A percentile compares a stretch with the other conserved stretches of the same genome.
Evolutionary conservation across 2,888 invertebrate genomes (phyloP).

Genomic region (Conomelus anceps): DNA sequence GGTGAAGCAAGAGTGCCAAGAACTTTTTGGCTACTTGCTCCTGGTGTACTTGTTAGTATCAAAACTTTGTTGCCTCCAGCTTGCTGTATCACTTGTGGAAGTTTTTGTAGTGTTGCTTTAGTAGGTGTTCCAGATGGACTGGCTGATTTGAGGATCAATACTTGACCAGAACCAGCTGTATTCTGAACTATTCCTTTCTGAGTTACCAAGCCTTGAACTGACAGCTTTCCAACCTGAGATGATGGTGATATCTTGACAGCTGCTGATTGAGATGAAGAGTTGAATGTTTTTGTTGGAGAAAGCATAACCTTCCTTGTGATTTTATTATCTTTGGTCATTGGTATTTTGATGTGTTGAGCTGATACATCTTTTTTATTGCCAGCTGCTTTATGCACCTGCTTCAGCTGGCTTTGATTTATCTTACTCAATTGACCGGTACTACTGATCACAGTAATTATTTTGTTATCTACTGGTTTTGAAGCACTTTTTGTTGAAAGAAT

Average conservation of each 20-base stretch:
- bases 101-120: slow-evolving; percentile 16
- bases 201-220: not conserved
- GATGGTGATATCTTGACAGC: not conserved
- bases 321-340: not conserved
- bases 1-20: slow-evolving; percentile 19
- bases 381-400: not conserved
- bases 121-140: slow-evolving; percentile 3
- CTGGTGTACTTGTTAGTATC: slow-evolving; percentile 23
- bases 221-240: not conserved
- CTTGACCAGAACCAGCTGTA: slow-evolving; percentile 19
- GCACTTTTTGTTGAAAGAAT: not conserved
- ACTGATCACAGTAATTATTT: not conserved
- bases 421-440: not conserved
- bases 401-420: not conserved
- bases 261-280: not conserved
- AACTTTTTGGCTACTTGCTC: slow-evolving; percentile 20
- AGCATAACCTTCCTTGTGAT: not conserved
- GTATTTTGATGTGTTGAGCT: not conserved
- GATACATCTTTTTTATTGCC: not conserved
- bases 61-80: slow-evolving; percentile 17
- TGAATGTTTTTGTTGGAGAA: not conserved
- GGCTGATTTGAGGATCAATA: slow-evolving; percentile 23
- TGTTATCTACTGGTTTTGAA: not conserved
- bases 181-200: not conserved
- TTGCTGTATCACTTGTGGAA: slow-evolving; percentile 17